Percentiles rank a stretch among this genome's conserved stretches.
These are phyloP conservation scores for Daboia siamensis DNA, from an alignment of 2,113 vertebrate species.

Conservation along the genomic window DNA sequence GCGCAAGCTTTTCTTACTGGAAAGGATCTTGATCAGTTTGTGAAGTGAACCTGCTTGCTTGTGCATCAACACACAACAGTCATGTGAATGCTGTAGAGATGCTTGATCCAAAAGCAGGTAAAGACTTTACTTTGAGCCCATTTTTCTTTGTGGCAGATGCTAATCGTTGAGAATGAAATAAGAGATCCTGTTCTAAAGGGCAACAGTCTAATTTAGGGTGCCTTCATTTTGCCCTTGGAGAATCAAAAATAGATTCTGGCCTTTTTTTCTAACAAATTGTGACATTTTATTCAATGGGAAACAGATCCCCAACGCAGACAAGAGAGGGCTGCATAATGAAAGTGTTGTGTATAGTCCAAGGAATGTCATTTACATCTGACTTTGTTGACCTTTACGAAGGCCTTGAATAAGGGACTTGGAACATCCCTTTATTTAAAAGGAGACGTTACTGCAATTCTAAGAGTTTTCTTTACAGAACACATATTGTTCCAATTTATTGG, in stretches of 20 bases:
- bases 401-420: neutral
- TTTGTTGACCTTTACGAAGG: conserved; percentile 21
- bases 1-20: neutral
- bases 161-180: neutral
- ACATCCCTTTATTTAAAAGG: neutral
- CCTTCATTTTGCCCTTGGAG: neutral
- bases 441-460: neutral
- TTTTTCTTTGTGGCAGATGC: neutral
- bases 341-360: neutral
- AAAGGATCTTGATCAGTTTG: neutral
- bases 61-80: neutral
- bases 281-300: neutral
- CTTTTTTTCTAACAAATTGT: neutral
- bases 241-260: neutral
- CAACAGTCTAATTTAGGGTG: neutral
- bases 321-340: neutral
- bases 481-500: neutral
- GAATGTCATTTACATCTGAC: conserved; percentile 26
- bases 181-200: neutral
- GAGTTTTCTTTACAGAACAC: neutral
- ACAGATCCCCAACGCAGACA: neutral
- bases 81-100: neutral
- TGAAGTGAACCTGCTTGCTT: neutral
- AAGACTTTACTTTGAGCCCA: neutral
- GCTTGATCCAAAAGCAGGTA: neutral